phyloP scores from a whole-genome alignment of 2,113 vertebrate genomes.

The Rhodinocichla rosea region DNA sequence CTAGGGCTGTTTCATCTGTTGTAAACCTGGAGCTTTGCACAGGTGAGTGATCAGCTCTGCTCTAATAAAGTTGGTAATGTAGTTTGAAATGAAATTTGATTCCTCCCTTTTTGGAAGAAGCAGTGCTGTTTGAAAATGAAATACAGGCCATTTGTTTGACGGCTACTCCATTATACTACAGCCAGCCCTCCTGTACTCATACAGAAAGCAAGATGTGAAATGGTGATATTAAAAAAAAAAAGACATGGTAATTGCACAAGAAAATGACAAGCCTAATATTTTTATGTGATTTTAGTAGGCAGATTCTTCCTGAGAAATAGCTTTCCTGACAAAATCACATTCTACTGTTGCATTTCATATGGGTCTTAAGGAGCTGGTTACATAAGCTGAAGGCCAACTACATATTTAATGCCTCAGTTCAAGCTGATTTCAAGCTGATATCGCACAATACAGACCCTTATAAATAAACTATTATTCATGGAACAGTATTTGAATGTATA shows the following conservation, averaged over 20 bases:
- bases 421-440: not conserved
- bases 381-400: not conserved
- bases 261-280: slow-evolving; percentile 37
- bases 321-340: slow-evolving; percentile 35
- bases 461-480: not conserved
- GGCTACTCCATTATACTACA: not conserved
- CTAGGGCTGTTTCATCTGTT: slow-evolving; percentile 29
- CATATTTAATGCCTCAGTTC: not conserved
- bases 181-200: not conserved
- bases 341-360: not conserved
- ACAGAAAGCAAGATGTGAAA: not conserved
- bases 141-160: slow-evolving; percentile 37
- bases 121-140: slow-evolving; percentile 54
- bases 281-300: not conserved
- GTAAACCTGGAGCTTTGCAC: slow-evolving; percentile 35
- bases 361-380: not conserved
- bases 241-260: not conserved
- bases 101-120: slow-evolving; percentile 32
- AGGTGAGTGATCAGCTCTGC: slow-evolving; percentile 51
- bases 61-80: slow-evolving; percentile 49
- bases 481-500: not conserved
- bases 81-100: slow-evolving; percentile 65
- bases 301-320: slow-evolving; percentile 4
- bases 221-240: not conserved
- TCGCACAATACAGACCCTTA: not conserved